Percentiles rank a stretch among this genome's conserved stretches.
These are phyloP conservation scores for Drosophila prosaltans DNA, from an alignment of 1,140 invertebrate genomes.

Conservation along the genomic window DNA sequence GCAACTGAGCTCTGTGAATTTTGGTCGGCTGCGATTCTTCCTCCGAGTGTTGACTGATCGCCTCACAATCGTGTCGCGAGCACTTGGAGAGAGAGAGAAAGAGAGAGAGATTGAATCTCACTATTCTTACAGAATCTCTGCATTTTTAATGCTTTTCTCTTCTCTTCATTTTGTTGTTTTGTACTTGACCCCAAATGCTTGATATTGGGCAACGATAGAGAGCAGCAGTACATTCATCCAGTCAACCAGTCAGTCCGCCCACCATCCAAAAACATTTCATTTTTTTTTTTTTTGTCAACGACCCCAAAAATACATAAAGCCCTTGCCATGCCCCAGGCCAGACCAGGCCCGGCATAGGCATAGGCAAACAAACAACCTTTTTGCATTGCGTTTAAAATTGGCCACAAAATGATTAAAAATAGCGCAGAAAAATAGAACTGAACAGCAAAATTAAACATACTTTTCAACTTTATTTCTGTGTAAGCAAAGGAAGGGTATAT, in stretches of 20 bases:
- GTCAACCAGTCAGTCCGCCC: too few species aligned
- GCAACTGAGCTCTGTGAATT: conserved; percentile 52
- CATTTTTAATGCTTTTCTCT: conserved; percentile 22
- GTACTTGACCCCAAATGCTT: conserved; percentile 59
- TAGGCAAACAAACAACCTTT: conserved; percentile 17
- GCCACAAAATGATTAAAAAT: conserved; percentile 43
- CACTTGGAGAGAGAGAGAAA: conserved; percentile 20
- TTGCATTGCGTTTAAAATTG: conserved; percentile 49
- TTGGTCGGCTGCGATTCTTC: conserved; percentile 1
- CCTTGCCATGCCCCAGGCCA: background rate
- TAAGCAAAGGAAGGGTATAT: background rate
- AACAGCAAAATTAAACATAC: conserved; percentile 13
- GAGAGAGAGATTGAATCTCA: conserved; percentile 8
- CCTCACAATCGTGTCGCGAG: conserved; percentile 36
- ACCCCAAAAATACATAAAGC: conserved; percentile 34
- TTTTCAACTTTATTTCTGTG: background rate
- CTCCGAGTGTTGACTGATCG: conserved; percentile 60
- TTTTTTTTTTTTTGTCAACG: conserved; percentile 38
- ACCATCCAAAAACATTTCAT: too few species aligned
- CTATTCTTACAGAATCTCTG: conserved; percentile 17
- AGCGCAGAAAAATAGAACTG: conserved; percentile 24
- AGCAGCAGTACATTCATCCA: background rate
- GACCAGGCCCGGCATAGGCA: background rate
- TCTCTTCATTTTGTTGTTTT: conserved; percentile 25
- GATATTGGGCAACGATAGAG: conserved; percentile 7